phyloP scores from a whole-genome alignment of 2,113 vertebrate species.

The Eptesicus fuscus region DNA sequence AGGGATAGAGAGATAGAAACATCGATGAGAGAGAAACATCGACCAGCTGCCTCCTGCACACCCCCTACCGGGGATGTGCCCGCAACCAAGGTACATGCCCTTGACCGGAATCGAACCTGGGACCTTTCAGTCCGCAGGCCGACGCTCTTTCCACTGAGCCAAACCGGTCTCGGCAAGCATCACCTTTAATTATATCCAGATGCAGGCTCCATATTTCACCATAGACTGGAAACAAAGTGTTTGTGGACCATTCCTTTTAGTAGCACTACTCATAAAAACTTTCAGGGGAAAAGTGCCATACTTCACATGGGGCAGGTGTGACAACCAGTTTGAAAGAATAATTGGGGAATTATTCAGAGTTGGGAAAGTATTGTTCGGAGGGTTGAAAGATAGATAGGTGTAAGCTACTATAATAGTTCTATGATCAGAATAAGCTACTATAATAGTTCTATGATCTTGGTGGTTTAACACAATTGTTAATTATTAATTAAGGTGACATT shows the following conservation, averaged over 20 bases:
- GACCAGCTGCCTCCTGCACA: no score
- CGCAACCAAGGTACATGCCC: no score
- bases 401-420: not conserved
- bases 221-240: not conserved
- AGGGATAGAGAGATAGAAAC: no score
- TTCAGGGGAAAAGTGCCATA: not conserved
- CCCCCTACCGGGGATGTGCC: no score
- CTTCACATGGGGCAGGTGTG: not conserved
- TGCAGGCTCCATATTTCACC: not conserved
- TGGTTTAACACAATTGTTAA: not conserved
- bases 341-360: not conserved
- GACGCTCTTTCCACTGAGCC: no score
- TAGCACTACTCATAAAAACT: not conserved
- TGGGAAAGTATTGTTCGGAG: not conserved
- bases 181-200: not conserved
- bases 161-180: no score
- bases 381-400: not conserved
- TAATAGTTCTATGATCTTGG: not conserved
- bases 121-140: no score
- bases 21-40: no score
- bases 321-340: not conserved
- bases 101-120: no score
- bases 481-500: not conserved
- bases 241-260: not conserved
- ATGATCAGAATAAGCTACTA: not conserved